Base-by-base conservation (phyloP, 2,888 invertebrate genomes). In the Aquatica leii region DNA sequence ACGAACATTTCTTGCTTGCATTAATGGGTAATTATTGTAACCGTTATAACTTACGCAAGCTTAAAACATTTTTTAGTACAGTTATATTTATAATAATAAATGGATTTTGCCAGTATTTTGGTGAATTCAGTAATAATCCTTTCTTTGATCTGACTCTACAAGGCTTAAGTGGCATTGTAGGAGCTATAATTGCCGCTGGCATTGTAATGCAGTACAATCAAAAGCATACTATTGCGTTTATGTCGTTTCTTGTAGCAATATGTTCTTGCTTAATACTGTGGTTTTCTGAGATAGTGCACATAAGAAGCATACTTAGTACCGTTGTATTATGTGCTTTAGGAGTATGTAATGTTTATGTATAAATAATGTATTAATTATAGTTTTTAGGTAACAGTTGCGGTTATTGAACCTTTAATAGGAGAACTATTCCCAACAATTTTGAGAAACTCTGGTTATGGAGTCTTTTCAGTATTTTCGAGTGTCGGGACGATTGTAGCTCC, bases 401-500 rank as follows among this genome's bases (percentile, higher is more conserved):
- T 89, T 0, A 81, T 91, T 59, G 93, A 91, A 77, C 84, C 93
- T 14, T 91, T 88, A 76, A 88, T 91, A 6, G 91, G 92, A 0
- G 93, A 94, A 80, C 78, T 93, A 34, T 93, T 88, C 74, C 94
- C 94, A 6, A 94, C 93, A 0, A 84, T 90, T 14, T 86, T 91
- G 2, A 84, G 94, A 14, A 93, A 93, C 75, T 87, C 88, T n/a
- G 92, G 91, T 0, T 86, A 93, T 50, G 92, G 92, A 9, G 84
- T 87, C 0, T 89, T 90, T 50, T 88, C 91, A 0, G 90, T 89
- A 81, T 90, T 89, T 72, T 90, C 91, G 1, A 84, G 93, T 65
- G 81, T 93, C 46, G 93, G 92, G n/a, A 91, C 92, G 0, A 90
- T 93, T 85, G 72, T 89, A 17, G 78, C 81, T 0, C 81, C 81